Base-by-base conservation (phyloP, 53 echinoderm and acorn worm genomes). In the Echinometra lucunter region DNA sequence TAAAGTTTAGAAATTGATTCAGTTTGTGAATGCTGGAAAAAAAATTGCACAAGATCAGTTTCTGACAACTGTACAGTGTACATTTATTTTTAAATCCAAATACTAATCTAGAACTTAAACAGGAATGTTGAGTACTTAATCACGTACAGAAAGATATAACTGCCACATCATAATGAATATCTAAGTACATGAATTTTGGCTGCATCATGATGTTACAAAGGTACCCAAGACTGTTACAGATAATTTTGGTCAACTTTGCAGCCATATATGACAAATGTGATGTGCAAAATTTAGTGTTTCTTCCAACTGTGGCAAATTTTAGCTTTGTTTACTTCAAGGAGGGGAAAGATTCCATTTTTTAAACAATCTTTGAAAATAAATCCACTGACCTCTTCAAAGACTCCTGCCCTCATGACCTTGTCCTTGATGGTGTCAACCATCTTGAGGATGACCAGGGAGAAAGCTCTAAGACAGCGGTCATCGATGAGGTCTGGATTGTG, bases 341-440 rank as follows among this genome's bases (percentile, higher is more conserved):
- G 53, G 53, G 53, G 13, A 53, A 13, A 53, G 53, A 53, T 11
- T 53, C 9, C 53, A 53, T 37, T 78, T 40, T 27, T 13, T 74
- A 35, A 74, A 16, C 8, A 37, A 78, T 0, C 37, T 78, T 40
- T 78, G 35, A 35, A 78, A 27, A 37, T 1, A 4, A 13, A 9
- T 40, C 82, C 16, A 44, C 69, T 90, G 92, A 97, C 99, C 99
- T 98, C 99, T 97, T 98, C 99, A 97, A 97, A 98, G 17, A 98
- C 99, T 60, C 93, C 94, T 12, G 97, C 99, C 91, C 98, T 95
- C 67, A 97, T 96, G 89, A 98, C 98, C 93, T 98, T 98, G 70
- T 98, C 99, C 87, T 97, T 97, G 80, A 98, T 96, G 72, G 95
- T 95, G 37, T 98, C 99, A 28, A 98, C 97, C 94, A 98, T 96